Conservation (phyloP, 1,140 invertebrate species). For the Caenorhabditis latens region DNA sequence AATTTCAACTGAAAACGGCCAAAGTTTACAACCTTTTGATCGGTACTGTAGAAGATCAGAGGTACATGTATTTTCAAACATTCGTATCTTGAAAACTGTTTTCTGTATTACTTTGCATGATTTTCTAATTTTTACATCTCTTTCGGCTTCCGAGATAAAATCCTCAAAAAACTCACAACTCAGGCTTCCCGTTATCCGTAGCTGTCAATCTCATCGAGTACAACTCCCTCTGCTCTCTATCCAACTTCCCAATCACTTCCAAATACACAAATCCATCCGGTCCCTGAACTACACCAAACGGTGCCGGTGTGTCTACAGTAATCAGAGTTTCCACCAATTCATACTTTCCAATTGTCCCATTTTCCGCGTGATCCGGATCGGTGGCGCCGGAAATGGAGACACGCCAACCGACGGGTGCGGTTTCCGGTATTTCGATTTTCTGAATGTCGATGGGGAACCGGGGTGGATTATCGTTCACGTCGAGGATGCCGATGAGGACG, state of each 20-base stretch:
- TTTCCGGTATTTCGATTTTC: slow-evolving; percentile 44
- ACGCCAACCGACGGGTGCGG: slow-evolving; percentile 18
- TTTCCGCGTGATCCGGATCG: slow-evolving; percentile 18
- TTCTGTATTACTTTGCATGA: too few relatives aligned
- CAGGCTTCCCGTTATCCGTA: background rate
- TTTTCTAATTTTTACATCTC: too few relatives aligned
- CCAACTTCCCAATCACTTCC: slow-evolving; percentile 38
- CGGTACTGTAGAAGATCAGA: too few relatives aligned
- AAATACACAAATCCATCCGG: slow-evolving; percentile 21
- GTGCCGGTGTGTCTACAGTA: slow-evolving; percentile 1
- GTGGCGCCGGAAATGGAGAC: slow-evolving; percentile 23
- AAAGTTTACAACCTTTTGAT: too few relatives aligned
- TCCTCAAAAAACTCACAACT: slow-evolving; percentile 12
- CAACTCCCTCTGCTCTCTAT: slow-evolving; percentile 13
- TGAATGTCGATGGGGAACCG: slow-evolving; percentile 20
- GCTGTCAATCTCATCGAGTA: slow-evolving; percentile 27
- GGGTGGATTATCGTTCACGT: slow-evolving; percentile 48
- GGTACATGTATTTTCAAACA: too few relatives aligned
- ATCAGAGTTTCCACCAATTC: background rate
- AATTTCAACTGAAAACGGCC: too few relatives aligned
- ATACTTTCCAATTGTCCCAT: slow-evolving; percentile 48
- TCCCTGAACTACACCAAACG: background rate
- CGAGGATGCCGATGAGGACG: slow-evolving; percentile 10
- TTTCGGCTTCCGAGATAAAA: too few relatives aligned
- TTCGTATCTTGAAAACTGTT: too few relatives aligned